Conservation (phyloP, 2,113 vertebrate species). For the Forbesichthys papilliferus region DNA sequence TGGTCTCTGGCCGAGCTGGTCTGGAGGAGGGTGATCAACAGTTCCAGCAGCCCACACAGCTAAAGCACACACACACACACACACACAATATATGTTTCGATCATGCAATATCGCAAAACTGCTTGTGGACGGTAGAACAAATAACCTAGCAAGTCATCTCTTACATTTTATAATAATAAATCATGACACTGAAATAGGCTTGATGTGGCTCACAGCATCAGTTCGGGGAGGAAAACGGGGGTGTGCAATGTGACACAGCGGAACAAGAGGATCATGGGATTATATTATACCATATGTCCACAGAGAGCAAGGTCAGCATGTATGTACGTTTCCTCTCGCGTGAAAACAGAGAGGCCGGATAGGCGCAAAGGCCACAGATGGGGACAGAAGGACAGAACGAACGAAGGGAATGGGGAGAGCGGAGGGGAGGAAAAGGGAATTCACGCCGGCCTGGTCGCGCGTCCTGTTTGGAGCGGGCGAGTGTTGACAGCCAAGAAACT, state of each 20-base stretch:
- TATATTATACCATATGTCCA: conserved; percentile 38
- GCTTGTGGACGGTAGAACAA: too few species aligned
- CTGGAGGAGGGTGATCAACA: conserved; percentile 87
- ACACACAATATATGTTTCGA: conserved; percentile 6
- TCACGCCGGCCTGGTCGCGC: not conserved
- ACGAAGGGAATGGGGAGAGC: conserved; percentile 15
- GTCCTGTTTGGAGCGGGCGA: conserved; percentile 19
- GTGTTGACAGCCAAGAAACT: too few species aligned
- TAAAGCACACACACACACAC: conserved; percentile 47
- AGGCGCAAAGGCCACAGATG: conserved; percentile 4
- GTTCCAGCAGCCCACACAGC: conserved; percentile 86
- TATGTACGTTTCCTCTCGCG: conserved; percentile 1
- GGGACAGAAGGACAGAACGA: not conserved
- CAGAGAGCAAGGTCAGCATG: conserved; percentile 24
- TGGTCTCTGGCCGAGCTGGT: conserved; percentile 88
- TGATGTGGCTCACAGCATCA: too few species aligned
- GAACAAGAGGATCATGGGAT: not conserved
- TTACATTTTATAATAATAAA: conserved; percentile 22
- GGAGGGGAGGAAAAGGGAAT: conserved; percentile 4
- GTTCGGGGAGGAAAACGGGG: too few species aligned
- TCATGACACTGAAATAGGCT: too few species aligned
- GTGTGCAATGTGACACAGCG: too few species aligned
- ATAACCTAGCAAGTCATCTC: too few species aligned
- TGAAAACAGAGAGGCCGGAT: conserved; percentile 33
- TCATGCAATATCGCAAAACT: too few species aligned